Conservation (phyloP, 1,140 invertebrate species). For the Metaphire vulgaris region DNA sequence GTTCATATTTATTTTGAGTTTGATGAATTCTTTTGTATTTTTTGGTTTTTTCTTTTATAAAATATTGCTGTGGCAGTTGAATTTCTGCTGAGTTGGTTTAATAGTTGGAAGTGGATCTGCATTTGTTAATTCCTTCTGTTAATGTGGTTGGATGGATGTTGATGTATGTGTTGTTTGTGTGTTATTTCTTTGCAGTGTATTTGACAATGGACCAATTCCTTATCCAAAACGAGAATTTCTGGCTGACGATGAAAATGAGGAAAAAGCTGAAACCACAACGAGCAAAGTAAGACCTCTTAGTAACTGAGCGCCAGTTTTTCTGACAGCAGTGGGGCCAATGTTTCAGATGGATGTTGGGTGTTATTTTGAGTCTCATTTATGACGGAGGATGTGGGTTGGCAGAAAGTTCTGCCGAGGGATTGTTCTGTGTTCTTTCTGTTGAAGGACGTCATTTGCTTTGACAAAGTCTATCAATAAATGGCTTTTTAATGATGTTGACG, state of each 20-base stretch:
- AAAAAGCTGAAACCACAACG: constrained; percentile 45
- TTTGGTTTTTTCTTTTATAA: no score
- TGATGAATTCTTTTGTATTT: no score
- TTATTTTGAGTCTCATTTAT: not conserved
- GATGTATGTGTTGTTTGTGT: no score
- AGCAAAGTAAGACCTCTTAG: constrained; percentile 36
- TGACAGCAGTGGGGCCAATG: not conserved
- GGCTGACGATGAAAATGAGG: constrained; percentile 92
- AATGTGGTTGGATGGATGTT: no score
- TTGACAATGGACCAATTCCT: constrained; percentile 89
- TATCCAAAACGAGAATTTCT: constrained; percentile 98
- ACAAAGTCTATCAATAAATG: not conserved
- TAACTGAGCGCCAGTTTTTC: not conserved
- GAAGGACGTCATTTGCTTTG: not conserved
- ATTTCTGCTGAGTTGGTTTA: no score
- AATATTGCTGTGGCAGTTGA: no score
- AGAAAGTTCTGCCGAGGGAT: not conserved
- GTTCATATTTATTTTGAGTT: no score
- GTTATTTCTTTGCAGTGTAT: constrained; percentile 68
- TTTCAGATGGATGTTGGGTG: not conserved
- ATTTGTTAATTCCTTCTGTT: no score
- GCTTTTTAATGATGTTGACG: not conserved
- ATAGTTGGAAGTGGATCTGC: no score
- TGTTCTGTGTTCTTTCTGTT: not conserved
- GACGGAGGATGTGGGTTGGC: not conserved